Evolutionary conservation across 2,113 vertebrate species (phyloP), one percentile per base, ranked within the genome.

Genomic region (Stictonetta naevosa): DNA sequence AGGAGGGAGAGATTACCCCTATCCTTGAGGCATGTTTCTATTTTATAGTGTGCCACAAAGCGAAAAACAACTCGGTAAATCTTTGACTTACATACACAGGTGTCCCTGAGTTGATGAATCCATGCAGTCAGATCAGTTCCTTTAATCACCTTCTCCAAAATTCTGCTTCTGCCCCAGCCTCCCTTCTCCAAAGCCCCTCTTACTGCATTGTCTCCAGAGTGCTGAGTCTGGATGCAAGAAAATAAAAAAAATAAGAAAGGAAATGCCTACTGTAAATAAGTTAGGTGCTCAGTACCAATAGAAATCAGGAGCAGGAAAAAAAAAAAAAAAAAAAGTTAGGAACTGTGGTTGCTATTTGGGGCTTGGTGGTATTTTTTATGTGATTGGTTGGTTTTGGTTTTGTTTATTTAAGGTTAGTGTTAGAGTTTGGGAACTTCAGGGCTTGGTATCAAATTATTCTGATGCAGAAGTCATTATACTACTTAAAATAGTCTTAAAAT

Each of bases 111-210:
- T 55, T 69, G 44, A 71, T 62, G 25, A 66, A 87, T 55, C 40
- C 8, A 12, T 21, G 78, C 28, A 60, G 16, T 10, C 0, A 0
- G n/a, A 67, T 29, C 59, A n/a, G 28, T 40, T 81, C 12, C 33
- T 88, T 60, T 31, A 77, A 26, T 4, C 10, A 44, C 13, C n/a
- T 40, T 1, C 64, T 62, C 62, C 63, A 80, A 87, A 76, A 50
- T 66, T 79, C 53, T 83, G 23, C 36, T 62, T 46, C 59, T 58
- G 55, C 13, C 29, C 38, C 56, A 91, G 63, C 31, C 44, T 53
- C 77, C 4, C 53, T 91, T 38, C 26, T 69, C 59, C 71, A 62
- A 53, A n/a, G 15, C 13, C 33, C 38, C 29, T 36, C 38, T 34
- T 50, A 17, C 2, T 52, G 40, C 15, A n/a, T 46, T 38, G 23